These are phyloP conservation scores for Xyrauchen texanus DNA, from an alignment of 2,113 vertebrate species.

Conservation along the genomic window DNA sequence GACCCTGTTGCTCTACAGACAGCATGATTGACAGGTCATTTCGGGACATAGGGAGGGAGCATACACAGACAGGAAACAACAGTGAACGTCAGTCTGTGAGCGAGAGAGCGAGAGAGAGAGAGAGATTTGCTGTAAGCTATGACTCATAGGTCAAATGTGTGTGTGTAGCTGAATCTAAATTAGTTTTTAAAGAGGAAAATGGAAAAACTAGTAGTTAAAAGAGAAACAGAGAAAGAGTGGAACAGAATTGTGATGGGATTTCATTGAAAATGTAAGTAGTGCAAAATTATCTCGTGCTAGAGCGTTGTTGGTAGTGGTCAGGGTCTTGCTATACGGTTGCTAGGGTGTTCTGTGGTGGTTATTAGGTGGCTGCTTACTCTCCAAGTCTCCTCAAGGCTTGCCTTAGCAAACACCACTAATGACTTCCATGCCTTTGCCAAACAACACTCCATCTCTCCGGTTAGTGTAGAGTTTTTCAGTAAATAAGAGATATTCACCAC, in stretches of 20 bases:
- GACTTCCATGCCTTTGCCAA: background rate
- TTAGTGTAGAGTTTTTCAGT: background rate
- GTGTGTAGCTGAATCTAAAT: slow-evolving; percentile 11
- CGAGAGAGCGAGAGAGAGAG: slow-evolving; percentile 21
- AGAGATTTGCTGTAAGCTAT: slow-evolving; percentile 40
- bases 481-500: background rate
- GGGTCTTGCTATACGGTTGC: background rate
- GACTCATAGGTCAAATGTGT: slow-evolving; percentile 73
- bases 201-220: background rate
- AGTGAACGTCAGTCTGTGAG: background rate
- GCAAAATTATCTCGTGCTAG: too few species aligned
- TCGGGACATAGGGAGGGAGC: background rate
- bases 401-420: background rate
- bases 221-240: background rate
- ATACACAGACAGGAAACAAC: background rate
- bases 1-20: background rate
- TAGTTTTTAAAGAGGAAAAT: background rate
- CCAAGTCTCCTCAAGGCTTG: background rate
- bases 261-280: too few species aligned
- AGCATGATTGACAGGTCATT: slow-evolving; percentile 23
- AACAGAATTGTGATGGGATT: too few species aligned
- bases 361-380: too few species aligned
- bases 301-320: background rate
- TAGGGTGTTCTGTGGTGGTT: background rate
- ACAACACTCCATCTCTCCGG: background rate